Evolutionary conservation across 2,888 invertebrate species (phyloP), one percentile per base, ranked within the genome.

Genomic region (Catocala sponsa): DNA sequence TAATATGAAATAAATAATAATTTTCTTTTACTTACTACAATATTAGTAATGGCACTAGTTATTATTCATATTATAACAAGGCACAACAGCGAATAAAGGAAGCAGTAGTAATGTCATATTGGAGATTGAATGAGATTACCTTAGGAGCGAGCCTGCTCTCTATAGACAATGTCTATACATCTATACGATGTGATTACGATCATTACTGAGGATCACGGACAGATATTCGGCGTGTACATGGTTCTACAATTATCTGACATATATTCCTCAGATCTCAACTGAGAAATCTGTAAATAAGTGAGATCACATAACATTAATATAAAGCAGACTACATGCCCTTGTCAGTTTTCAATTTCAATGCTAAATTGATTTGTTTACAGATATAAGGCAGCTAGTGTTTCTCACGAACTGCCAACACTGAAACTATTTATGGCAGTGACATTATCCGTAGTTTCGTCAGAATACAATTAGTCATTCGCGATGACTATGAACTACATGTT

Each of bases 21-120:
- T 69, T 68, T 64, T 73, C 65, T 67, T 71, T 69, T 68, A 72
- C 74, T 68, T 76, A 70, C 66, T 66, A 79, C 80, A 83, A 76
- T 80, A 88, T 89, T 88, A 88, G 84, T 89, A 89, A 91, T 91
- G 91, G 91, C 91, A 91, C 91, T 86, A 89, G 79, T 85, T 79
- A 77, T 85, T 79, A 76, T 78, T 80, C 67, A 77, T 71, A 72
- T 82, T 79, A 78, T 80, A 74, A 80, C 69, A 89, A 90, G 90
- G 88, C 89, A 88, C 88, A 74, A 69, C 65, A 78, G 63, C 70
- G 70, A 55, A 76, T 52, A 53, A 56, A 49, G 71, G 74, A 79
- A 79, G 74, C 74, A 65, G 51, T 67, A 62, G 53, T 56, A 68
- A 66, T 64, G 51, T 55, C 63, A 42, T 65, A 64, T 65, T 42